These are phyloP conservation scores for Melieria crassipennis DNA, from an alignment of 2,888 invertebrate species.

Conservation along the genomic window DNA sequence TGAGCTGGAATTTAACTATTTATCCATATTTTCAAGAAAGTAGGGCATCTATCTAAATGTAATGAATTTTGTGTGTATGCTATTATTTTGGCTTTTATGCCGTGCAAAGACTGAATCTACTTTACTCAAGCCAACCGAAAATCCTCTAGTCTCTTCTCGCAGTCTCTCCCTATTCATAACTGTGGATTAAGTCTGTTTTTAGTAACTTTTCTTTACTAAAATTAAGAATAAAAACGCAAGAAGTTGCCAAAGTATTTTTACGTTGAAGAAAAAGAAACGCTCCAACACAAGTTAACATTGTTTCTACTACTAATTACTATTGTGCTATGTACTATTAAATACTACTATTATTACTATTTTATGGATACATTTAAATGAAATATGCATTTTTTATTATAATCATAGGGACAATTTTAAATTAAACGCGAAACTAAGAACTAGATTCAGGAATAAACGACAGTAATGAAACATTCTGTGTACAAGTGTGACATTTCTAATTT, in stretches of 20 bases:
- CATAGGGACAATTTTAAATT: slow-evolving; percentile 14
- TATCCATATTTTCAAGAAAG: no score
- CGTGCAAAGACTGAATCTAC: slow-evolving; percentile 3
- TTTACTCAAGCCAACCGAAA: no score
- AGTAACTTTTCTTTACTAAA: slow-evolving; percentile 29
- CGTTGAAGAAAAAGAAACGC: no score
- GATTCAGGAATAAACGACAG: neutral
- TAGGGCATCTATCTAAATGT: no score
- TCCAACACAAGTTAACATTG: slow-evolving; percentile 46
- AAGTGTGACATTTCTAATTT: slow-evolving; percentile 20
- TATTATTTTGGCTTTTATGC: neutral
- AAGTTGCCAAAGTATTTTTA: neutral
- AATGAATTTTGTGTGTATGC: neutral
- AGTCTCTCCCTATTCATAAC: no score
- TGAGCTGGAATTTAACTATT: no score
- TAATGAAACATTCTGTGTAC: slow-evolving; percentile 19
- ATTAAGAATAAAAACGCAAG: slow-evolving; percentile 27
- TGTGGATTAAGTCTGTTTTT: no score
- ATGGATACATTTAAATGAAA: slow-evolving; percentile 14
- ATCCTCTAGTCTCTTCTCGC: no score
- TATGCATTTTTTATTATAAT: slow-evolving; percentile 25
- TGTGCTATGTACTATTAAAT: slow-evolving; percentile 8
- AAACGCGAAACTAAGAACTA: neutral
- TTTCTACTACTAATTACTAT: slow-evolving; percentile 40
- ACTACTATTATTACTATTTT: slow-evolving; percentile 27